A percentile compares a stretch with the other conserved stretches of the same genome.
Conservation (phyloP, 2,113 vertebrate species). For the Prolemur simus region DNA sequence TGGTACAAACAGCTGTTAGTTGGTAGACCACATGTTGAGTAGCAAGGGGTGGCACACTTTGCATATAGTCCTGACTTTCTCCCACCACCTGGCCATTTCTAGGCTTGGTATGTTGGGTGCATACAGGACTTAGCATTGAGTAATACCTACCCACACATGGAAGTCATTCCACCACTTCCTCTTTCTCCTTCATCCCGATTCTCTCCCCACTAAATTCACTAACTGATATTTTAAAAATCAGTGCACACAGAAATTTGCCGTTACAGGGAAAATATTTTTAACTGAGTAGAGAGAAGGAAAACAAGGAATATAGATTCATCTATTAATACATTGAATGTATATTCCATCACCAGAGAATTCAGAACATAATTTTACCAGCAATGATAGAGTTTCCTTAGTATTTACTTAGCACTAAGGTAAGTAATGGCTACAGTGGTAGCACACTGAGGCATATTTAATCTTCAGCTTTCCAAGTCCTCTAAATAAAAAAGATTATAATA, state of each 20-base stretch:
- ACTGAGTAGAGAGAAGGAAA: background rate
- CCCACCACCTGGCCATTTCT: background rate
- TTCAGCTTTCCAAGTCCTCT: slow-evolving; percentile 63
- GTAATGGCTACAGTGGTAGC: slow-evolving; percentile 60
- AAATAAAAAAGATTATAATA: slow-evolving; percentile 71
- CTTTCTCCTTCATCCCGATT: background rate
- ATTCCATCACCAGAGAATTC: background rate
- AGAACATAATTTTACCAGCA: slow-evolving; percentile 41
- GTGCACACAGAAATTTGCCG: background rate
- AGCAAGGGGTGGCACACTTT: too few relatives aligned
- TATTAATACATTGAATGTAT: background rate
- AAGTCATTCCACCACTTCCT: background rate
- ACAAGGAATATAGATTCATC: background rate
- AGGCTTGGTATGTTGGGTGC: background rate
- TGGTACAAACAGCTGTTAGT: background rate
- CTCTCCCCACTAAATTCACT: background rate
- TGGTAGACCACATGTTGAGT: background rate
- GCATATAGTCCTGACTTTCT: background rate
- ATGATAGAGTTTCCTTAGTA: slow-evolving; percentile 60
- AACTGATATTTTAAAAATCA: background rate
- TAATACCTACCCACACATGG: background rate
- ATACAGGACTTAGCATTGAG: background rate
- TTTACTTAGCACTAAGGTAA: slow-evolving; percentile 67
- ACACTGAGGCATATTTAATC: slow-evolving; percentile 66
- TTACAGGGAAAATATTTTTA: slow-evolving; percentile 40